A percentile compares a stretch with the other conserved stretches of the same genome.
phyloP scores from a whole-genome alignment of 2,888 invertebrate genomes.

The Rotaria sp. region DNA sequence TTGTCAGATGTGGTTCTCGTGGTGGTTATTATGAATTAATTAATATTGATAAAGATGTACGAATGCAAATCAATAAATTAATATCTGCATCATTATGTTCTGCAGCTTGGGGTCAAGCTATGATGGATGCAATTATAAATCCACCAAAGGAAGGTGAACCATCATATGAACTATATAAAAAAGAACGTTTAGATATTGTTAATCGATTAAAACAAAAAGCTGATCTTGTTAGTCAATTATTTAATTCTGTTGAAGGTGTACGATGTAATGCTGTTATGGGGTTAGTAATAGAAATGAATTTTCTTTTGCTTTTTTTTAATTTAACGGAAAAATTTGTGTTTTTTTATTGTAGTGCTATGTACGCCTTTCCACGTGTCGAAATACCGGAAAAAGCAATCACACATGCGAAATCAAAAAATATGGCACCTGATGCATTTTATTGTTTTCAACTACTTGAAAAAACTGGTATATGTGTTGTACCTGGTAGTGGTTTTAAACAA shows the following conservation, averaged over 20 bases:
- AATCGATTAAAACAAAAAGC: slow-evolving; percentile 71
- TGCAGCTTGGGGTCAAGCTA: slow-evolving; percentile 76
- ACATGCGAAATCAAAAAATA: slow-evolving; percentile 67
- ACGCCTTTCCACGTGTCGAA: slow-evolving; percentile 81
- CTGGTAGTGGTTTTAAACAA: slow-evolving; percentile 90
- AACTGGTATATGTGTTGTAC: slow-evolving; percentile 78
- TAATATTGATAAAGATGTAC: slow-evolving; percentile 75
- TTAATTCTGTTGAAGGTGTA: slow-evolving; percentile 82
- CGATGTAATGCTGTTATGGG: slow-evolving; percentile 73
- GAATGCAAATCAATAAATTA: slow-evolving; percentile 74
- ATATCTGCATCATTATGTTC: slow-evolving; percentile 90
- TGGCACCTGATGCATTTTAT: slow-evolving; percentile 78
- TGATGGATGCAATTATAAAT: slow-evolving; percentile 80
- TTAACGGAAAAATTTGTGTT: no score
- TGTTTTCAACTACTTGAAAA: slow-evolving; percentile 81
- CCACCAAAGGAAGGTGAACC: slow-evolving; percentile 78
- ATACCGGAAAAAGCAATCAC: slow-evolving; percentile 75
- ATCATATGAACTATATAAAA: slow-evolving; percentile 68
- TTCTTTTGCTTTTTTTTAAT: no score
- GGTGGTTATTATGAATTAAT: slow-evolving; percentile 88
- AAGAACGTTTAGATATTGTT: slow-evolving; percentile 70
- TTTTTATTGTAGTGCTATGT: slow-evolving; percentile 72
- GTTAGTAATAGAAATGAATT: not conserved
- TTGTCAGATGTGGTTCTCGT: slow-evolving; percentile 71
- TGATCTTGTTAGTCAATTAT: slow-evolving; percentile 72